Evolutionary conservation across 2,113 vertebrate species (phyloP).

Genomic region (Melozone crissalis): DNA sequence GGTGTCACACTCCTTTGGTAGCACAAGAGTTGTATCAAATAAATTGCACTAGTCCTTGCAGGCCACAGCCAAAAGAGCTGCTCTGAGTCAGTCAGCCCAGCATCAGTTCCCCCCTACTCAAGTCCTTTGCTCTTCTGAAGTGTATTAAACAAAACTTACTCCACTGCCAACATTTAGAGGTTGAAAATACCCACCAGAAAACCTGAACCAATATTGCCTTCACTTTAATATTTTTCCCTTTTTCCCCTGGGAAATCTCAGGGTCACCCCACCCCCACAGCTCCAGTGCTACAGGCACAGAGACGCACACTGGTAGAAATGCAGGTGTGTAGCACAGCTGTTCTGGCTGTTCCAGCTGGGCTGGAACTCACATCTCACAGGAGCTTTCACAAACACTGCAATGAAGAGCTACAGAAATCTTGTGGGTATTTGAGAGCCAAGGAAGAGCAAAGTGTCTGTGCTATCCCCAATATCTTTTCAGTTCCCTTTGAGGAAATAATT

Average conservation of each 20-base stretch:
- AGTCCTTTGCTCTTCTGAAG: background rate
- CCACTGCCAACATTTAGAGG: background rate
- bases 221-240: background rate
- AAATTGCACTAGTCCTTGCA: background rate
- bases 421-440: background rate
- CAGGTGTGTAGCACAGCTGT: background rate
- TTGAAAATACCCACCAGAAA: background rate
- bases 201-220: background rate
- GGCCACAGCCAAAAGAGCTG: background rate
- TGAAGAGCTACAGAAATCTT: background rate
- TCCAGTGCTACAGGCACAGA: background rate
- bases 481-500: background rate
- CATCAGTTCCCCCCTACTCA: background rate
- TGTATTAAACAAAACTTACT: background rate
- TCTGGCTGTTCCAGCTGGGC: background rate
- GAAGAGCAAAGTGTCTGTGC: background rate
- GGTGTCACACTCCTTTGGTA: background rate
- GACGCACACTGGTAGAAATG: background rate
- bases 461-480: background rate
- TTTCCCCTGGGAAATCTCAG: background rate
- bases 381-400: background rate
- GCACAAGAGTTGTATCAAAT: background rate
- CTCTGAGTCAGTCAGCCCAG: background rate
- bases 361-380: background rate
- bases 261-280: accelerated